These are phyloP conservation scores for Protonibea diacanthus DNA, from an alignment of 2,797 vertebrate species.

Conservation along the genomic window DNA sequence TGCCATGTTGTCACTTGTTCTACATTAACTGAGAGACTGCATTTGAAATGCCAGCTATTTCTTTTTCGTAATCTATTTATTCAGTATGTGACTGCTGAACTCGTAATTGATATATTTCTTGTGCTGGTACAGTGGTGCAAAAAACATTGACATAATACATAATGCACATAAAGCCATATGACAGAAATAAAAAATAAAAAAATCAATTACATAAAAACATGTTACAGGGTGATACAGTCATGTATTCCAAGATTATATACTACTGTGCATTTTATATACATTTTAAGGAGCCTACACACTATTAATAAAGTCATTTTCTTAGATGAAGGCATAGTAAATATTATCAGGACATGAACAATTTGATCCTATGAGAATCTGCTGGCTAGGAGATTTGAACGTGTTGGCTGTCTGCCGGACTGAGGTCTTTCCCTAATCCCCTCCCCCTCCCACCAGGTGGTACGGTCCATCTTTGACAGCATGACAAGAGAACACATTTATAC, in stretches of 20 bases:
- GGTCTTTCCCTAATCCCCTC: not conserved
- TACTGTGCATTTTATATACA: constrained; percentile 29
- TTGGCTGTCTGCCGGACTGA: not conserved
- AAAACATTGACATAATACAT: constrained; percentile 17
- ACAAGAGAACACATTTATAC: not conserved
- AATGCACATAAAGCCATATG: not conserved
- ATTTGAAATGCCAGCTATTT: constrained; percentile 51
- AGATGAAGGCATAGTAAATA: constrained; percentile 22
- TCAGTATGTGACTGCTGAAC: constrained; percentile 14
- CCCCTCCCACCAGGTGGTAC: constrained; percentile 11
- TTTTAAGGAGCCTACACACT: not conserved
- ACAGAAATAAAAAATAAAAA: not conserved
- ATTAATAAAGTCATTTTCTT: not conserved
- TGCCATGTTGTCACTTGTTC: constrained; percentile 63
- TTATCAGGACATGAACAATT: constrained; percentile 42
- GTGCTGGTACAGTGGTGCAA: constrained; percentile 20
- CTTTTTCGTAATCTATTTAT: constrained; percentile 11
- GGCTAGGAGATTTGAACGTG: not conserved
- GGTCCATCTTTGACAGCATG: constrained; percentile 19
- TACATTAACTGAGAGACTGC: constrained; percentile 51
- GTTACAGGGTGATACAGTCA: constrained; percentile 15
- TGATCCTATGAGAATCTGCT: constrained; percentile 10
- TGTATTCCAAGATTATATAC: constrained; percentile 15
- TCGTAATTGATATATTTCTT: constrained; percentile 14
- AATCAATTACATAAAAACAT: constrained; percentile 16